phyloP scores from a whole-genome alignment of 2,888 invertebrate species.

The Dilophus febrilis region DNA sequence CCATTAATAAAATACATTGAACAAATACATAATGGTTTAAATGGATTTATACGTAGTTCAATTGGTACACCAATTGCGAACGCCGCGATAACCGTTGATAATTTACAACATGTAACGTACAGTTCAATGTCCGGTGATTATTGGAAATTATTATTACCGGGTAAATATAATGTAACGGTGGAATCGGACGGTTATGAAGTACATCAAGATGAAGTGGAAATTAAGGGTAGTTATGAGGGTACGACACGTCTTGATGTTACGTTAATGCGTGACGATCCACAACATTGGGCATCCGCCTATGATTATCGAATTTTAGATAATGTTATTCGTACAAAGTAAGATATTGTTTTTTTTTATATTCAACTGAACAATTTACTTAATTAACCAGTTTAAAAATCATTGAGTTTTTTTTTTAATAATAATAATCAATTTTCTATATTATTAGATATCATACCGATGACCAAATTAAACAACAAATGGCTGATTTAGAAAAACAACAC shows the following conservation, averaged over 20 bases:
- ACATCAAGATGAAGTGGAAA: constrained; percentile 41
- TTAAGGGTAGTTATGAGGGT: constrained; percentile 34
- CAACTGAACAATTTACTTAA: too few relatives aligned
- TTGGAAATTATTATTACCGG: constrained; percentile 79
- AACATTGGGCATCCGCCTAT: constrained; percentile 70
- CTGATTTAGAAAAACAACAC: constrained; percentile 49
- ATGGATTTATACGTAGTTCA: constrained; percentile 70
- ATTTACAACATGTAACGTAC: constrained; percentile 53
- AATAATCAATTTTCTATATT: too few relatives aligned
- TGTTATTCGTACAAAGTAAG: constrained; percentile 35
- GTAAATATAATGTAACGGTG: constrained; percentile 64
- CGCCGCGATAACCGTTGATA: constrained; percentile 58
- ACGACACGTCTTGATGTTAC: constrained; percentile 55
- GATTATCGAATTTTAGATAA: constrained; percentile 57
- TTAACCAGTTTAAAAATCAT: too few relatives aligned
- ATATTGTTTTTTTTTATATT: too few relatives aligned
- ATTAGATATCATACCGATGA: constrained; percentile 42
- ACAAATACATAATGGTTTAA: constrained; percentile 72
- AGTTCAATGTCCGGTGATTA: constrained; percentile 70
- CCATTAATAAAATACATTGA: constrained; percentile 73
- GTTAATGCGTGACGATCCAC: constrained; percentile 60
- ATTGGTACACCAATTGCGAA: constrained; percentile 54
- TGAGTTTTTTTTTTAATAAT: too few relatives aligned
- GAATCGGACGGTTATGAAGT: constrained; percentile 50
- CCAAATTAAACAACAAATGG: constrained; percentile 45